Conservation (phyloP, 2,888 invertebrate genomes). For the Temnothorax rugatulus region DNA sequence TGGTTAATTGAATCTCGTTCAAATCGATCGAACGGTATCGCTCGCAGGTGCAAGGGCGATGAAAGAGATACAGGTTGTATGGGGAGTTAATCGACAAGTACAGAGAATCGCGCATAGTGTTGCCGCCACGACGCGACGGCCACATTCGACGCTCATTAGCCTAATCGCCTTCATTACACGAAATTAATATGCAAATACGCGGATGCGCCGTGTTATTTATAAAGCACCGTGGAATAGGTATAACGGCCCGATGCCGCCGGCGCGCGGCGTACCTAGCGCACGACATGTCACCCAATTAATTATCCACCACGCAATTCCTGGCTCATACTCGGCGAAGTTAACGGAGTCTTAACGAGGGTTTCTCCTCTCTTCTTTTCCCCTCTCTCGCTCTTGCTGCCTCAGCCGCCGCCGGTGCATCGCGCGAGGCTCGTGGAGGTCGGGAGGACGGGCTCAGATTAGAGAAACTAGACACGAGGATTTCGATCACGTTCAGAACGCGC, state of each 20-base stretch:
- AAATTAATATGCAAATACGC: slow-evolving; percentile 84
- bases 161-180: slow-evolving; percentile 83
- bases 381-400: slow-evolving; percentile 25
- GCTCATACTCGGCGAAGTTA: slow-evolving; percentile 67
- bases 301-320: slow-evolving; percentile 77
- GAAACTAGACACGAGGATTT: slow-evolving; percentile 51
- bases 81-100: slow-evolving; percentile 72
- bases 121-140: slow-evolving; percentile 73
- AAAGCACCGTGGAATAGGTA: slow-evolving; percentile 75
- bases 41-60: slow-evolving; percentile 8
- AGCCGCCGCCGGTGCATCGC: slow-evolving; percentile 22
- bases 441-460: slow-evolving; percentile 19
- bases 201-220: slow-evolving; percentile 80
- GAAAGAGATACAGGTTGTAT: slow-evolving; percentile 5
- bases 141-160: slow-evolving; percentile 82
- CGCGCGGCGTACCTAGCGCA: slow-evolving; percentile 70
- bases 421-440: slow-evolving; percentile 25
- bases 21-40: slow-evolving; percentile 65
- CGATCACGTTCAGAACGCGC: slow-evolving; percentile 36
- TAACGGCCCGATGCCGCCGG: slow-evolving; percentile 69
- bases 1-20: slow-evolving; percentile 73
- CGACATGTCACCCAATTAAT: slow-evolving; percentile 83
- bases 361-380: slow-evolving; percentile 43
- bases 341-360: slow-evolving; percentile 76
- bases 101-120: slow-evolving; percentile 71